These are phyloP conservation scores for Loripinus fragilis DNA, from an alignment of 2,888 invertebrate species.

Conservation along the genomic window DNA sequence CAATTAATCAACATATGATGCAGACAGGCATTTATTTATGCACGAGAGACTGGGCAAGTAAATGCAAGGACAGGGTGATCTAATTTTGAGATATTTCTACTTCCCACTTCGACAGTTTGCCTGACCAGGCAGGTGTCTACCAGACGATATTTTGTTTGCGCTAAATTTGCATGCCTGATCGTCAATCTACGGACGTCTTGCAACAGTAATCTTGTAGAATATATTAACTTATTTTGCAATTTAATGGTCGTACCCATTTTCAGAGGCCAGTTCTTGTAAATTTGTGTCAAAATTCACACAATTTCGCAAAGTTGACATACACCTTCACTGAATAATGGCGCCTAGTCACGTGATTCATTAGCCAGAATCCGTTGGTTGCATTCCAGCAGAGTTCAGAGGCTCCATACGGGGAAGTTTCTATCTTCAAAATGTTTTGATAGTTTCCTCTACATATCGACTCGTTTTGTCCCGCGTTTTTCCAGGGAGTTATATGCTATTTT, in stretches of 20 bases:
- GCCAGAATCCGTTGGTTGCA: slow-evolving; percentile 15
- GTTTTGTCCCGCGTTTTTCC: too few species aligned
- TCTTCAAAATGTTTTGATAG: too few species aligned
- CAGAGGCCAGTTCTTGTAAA: background rate
- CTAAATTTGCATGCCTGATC: background rate
- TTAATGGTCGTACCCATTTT: background rate
- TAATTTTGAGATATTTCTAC: background rate
- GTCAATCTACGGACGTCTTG: background rate
- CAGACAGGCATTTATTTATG: too few species aligned
- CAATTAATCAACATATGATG: too few species aligned
- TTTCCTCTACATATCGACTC: too few species aligned
- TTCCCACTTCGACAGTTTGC: slow-evolving; percentile 11
- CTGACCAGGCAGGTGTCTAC: slow-evolving; percentile 32
- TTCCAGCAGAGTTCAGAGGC: slow-evolving; percentile 2
- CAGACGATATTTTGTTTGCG: slow-evolving; percentile 28
- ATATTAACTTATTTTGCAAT: background rate
- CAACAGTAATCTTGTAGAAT: background rate
- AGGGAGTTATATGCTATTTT: too few species aligned
- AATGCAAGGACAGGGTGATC: too few species aligned
- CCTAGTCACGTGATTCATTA: slow-evolving; percentile 55
- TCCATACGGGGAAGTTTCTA: background rate
- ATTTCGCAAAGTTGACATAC: slow-evolving; percentile 27
- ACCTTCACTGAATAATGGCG: slow-evolving; percentile 61
- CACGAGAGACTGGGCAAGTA: too few species aligned
- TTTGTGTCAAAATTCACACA: background rate